These are phyloP conservation scores for Grus americana DNA, from an alignment of 2,113 vertebrate genomes.

Conservation along the genomic window DNA sequence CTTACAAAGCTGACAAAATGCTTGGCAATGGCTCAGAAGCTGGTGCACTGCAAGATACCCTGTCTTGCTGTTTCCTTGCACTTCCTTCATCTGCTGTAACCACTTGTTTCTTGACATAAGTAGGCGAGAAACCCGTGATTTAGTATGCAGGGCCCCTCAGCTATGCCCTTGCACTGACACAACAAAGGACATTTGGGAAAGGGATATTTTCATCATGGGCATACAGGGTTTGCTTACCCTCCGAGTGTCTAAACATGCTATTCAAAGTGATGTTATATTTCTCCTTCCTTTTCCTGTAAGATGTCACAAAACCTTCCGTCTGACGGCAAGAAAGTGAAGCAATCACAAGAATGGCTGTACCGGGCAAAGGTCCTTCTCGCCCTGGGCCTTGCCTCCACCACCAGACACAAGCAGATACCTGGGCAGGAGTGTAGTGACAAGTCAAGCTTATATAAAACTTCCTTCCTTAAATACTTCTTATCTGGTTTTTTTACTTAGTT, in stretches of 20 bases:
- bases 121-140: slow-evolving; percentile 12
- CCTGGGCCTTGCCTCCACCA: neutral
- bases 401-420: neutral
- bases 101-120: slow-evolving; percentile 37
- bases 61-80: slow-evolving; percentile 38
- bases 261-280: neutral
- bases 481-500: neutral
- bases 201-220: neutral
- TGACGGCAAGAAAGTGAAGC: neutral
- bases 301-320: neutral
- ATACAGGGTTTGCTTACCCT: neutral
- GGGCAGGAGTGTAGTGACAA: neutral
- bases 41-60: slow-evolving; percentile 20
- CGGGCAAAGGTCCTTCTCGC: neutral
- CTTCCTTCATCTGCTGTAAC: slow-evolving; percentile 26
- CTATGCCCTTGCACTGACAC: neutral
- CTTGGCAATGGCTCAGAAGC: slow-evolving; percentile 23
- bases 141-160: neutral
- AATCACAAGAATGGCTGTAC: neutral
- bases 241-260: neutral
- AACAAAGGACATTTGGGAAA: neutral
- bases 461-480: neutral
- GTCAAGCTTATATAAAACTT: neutral
- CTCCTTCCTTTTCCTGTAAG: neutral
- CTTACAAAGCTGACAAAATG: neutral